These are phyloP conservation scores for Sitobion miscanthi DNA, from an alignment of 1,140 invertebrate genomes.

Conservation along the genomic window DNA sequence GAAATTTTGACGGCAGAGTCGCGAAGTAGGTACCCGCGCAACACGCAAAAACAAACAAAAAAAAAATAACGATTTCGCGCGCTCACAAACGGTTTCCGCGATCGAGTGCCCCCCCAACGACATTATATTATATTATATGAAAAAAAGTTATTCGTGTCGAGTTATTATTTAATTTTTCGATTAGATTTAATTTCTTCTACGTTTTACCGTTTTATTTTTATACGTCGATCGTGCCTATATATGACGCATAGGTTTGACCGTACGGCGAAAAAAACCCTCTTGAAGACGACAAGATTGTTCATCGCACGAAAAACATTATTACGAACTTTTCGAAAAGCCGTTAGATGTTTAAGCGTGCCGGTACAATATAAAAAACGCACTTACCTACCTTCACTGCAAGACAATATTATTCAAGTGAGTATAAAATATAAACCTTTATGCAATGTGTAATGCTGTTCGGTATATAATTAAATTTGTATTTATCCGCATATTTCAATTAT, in stretches of 20 bases:
- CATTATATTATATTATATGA: neutral
- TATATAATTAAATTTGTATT: neutral
- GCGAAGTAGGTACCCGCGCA: neutral
- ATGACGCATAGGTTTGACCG: neutral
- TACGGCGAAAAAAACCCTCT: neutral
- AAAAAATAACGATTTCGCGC: neutral
- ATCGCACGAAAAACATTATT: neutral
- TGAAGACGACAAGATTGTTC: neutral
- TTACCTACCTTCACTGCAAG: neutral
- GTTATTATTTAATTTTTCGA: neutral
- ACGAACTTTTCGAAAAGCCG: slow-evolving; percentile 12
- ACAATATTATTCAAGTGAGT: neutral
- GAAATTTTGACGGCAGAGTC: neutral
- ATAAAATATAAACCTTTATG: neutral
- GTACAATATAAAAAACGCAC: neutral
- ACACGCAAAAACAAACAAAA: neutral
- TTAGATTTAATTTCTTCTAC: neutral
- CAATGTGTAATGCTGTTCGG: too few relatives aligned
- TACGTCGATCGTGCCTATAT: neutral
- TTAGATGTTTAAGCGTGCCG: neutral
- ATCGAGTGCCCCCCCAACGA: neutral
- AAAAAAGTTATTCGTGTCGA: neutral
- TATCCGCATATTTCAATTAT: neutral
- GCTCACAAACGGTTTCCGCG: neutral
- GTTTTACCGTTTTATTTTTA: neutral